Evolutionary conservation across 1,140 invertebrate species (phyloP), one percentile per base, ranked within the genome.

Genomic region (Eriocheir sinensis): DNA sequence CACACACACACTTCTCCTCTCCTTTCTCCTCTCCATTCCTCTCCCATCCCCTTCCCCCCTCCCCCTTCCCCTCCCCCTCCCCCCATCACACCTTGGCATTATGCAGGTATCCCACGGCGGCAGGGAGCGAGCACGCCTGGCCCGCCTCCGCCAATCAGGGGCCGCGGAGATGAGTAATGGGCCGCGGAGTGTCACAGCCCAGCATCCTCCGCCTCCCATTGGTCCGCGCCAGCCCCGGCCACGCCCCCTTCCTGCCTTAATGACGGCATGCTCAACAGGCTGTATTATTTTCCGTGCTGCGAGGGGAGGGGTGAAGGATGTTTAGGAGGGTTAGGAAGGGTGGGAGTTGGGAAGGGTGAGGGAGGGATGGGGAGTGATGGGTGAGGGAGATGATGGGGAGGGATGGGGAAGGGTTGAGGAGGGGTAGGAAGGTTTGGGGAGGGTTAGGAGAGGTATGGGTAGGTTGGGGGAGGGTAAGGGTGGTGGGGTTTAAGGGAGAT

Each of bases 1-100:
- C 60, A 72, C 60, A 72, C 60, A 72, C 60, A 72, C 60, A 72
- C 60, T n/a, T n/a, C n/a, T n/a, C n/a, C n/a, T n/a, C n/a, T n/a
- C n/a, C n/a, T n/a, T n/a, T n/a, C n/a, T n/a, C n/a, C n/a, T n/a
- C n/a, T n/a, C n/a, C n/a, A n/a, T n/a, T n/a, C n/a, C n/a, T n/a
- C n/a, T n/a, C n/a, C n/a, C n/a, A n/a, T n/a, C n/a, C n/a, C n/a
- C n/a, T n/a, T n/a, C n/a, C n/a, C n/a, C n/a, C n/a, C n/a, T n/a
- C n/a, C n/a, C n/a, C n/a, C n/a, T n/a, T n/a, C n/a, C n/a, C n/a
- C n/a, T n/a, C n/a, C n/a, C n/a, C n/a, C n/a, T n/a, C n/a, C n/a
- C n/a, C n/a, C n/a, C n/a, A n/a, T n/a, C n/a, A n/a, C n/a, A n/a
- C n/a, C n/a, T n/a, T n/a, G n/a, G n/a, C 60, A 53, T 53, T 53